A percentile compares a stretch with the other conserved stretches of the same genome.
phyloP scores from a whole-genome alignment of 2,888 invertebrate genomes.

The Hemaris fuciformis region DNA sequence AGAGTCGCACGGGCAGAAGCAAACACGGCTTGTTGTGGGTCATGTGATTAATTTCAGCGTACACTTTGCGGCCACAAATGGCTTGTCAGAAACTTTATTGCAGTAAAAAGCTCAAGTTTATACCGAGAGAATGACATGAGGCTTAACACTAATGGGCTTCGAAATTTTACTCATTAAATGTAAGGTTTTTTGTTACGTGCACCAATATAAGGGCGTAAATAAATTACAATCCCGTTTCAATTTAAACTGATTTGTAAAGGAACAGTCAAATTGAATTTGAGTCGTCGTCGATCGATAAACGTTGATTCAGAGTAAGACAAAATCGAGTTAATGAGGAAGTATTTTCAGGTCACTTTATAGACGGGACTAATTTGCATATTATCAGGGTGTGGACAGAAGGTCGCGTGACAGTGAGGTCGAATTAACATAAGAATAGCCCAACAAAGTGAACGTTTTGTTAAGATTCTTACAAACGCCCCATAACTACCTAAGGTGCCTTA shows the following conservation, averaged over 20 bases:
- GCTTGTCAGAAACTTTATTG: constrained; percentile 77
- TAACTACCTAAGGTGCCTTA: constrained; percentile 56
- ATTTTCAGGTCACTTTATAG: constrained; percentile 73
- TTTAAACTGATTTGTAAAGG: background rate
- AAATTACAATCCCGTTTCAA: background rate
- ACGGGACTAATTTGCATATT: constrained; percentile 73
- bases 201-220: background rate
- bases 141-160: constrained; percentile 50
- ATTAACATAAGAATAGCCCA: constrained; percentile 77
- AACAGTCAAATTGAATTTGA: constrained; percentile 3
- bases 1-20: constrained; percentile 44
- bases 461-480: constrained; percentile 58
- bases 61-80: constrained; percentile 72
- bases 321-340: constrained; percentile 60
- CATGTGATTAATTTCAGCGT: constrained; percentile 71
- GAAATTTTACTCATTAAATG: constrained; percentile 63
- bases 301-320: constrained; percentile 10
- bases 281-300: background rate
- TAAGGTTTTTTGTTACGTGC: constrained; percentile 46
- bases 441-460: constrained; percentile 72
- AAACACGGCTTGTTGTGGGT: constrained; percentile 59
- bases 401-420: constrained; percentile 69
- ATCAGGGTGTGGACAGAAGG: constrained; percentile 77
- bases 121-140: constrained; percentile 66
- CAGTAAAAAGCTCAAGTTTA: constrained; percentile 72